Conservation (phyloP, 2,888 invertebrate species). For the Pterostichus madidus region DNA sequence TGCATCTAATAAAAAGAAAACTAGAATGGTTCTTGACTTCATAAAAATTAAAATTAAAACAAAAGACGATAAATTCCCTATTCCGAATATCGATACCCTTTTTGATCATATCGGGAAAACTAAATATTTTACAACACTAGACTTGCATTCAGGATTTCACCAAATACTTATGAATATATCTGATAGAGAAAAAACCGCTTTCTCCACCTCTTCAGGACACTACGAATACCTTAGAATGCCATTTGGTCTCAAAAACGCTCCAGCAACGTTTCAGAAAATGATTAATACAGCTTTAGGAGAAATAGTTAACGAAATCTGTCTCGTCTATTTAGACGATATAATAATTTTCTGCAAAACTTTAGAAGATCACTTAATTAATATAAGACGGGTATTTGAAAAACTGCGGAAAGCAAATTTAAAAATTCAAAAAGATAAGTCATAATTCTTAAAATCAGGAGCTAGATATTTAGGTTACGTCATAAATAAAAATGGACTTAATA, state of each 20-base stretch:
- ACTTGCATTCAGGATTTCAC: too few species aligned
- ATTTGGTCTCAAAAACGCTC: background rate
- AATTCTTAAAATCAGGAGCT: background rate
- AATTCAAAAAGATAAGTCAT: too few species aligned
- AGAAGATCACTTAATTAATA: background rate
- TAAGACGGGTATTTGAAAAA: too few species aligned
- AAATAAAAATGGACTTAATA: background rate
- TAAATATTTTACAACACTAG: conserved; percentile 34
- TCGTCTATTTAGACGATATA: conserved; percentile 14
- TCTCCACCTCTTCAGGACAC: conserved; percentile 14
- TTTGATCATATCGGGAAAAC: conserved; percentile 31
- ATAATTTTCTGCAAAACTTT: conserved; percentile 25
- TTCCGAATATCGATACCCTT: conserved; percentile 39
- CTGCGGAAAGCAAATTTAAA: too few species aligned
- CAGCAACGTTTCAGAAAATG: conserved; percentile 21
- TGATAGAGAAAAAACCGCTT: conserved; percentile 23
- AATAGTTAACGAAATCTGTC: too few species aligned
- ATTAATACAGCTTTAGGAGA: background rate
- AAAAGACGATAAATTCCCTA: conserved; percentile 5
- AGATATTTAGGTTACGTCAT: background rate
- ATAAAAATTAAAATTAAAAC: conserved; percentile 25
- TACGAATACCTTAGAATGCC: conserved; percentile 14
- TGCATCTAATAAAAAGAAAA: conserved; percentile 41
- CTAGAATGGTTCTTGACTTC: conserved; percentile 37
- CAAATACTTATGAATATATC: background rate